Evolutionary conservation across 2,113 vertebrate genomes (phyloP).

Genomic region (Noturus placidus): DNA sequence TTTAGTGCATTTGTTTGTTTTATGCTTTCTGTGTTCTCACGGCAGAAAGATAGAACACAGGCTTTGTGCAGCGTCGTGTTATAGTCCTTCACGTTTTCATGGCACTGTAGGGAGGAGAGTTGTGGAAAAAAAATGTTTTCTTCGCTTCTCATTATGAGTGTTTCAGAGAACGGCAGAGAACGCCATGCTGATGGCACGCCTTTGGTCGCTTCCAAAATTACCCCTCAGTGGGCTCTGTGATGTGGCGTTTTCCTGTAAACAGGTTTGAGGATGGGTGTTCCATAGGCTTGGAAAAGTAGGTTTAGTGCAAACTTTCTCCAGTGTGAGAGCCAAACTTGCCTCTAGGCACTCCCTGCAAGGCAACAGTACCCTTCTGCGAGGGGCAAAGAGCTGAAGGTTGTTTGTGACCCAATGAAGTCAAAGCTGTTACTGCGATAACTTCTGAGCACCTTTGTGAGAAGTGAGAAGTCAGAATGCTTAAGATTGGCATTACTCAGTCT

Average conservation of each 20-base stretch:
- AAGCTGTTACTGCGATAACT: not conserved
- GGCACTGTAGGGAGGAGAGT: conserved; percentile 52
- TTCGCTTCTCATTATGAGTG: conserved; percentile 56
- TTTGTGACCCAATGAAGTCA: not conserved
- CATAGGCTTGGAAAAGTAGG: conserved; percentile 53
- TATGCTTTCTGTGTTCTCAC: conserved; percentile 70
- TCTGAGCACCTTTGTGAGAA: not conserved
- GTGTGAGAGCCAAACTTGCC: conserved; percentile 36
- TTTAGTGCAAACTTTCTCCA: conserved; percentile 55
- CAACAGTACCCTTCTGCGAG: not conserved
- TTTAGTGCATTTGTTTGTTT: conserved; percentile 82
- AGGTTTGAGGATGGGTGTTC: conserved; percentile 56
- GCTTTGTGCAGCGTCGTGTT: conserved; percentile 37
- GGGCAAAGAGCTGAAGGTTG: not conserved
- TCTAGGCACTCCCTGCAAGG: conserved; percentile 30
- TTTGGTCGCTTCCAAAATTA: conserved; percentile 62
- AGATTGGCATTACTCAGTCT: not conserved
- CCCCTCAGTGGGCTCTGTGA: conserved; percentile 57
- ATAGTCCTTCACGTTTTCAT: conserved; percentile 49
- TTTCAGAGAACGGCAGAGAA: conserved; percentile 51
- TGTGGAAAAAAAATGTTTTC: conserved; percentile 44
- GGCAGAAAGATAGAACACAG: conserved; percentile 42
- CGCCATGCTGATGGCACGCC: conserved; percentile 52
- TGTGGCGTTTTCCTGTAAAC: conserved; percentile 60
- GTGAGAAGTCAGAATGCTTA: not conserved